Evolutionary conservation across 1,140 invertebrate genomes (phyloP).

Genomic region (Parapsyche elsis): DNA sequence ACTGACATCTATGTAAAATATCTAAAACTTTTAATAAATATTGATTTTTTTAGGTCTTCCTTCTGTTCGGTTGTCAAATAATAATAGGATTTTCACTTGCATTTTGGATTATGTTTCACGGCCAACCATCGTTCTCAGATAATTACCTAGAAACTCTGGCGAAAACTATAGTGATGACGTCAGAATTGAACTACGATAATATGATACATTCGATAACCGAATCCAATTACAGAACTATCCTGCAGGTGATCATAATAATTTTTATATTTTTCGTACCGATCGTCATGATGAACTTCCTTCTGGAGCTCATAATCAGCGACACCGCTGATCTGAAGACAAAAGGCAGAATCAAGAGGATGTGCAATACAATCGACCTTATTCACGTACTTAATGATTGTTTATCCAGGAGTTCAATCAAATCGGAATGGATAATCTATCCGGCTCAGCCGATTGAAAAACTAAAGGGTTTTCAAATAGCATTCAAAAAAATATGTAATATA

Average conservation of each 20-base stretch:
- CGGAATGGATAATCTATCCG: not conserved
- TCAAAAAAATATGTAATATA: not conserved
- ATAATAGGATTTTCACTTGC: slow-evolving; percentile 68
- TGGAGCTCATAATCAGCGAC: slow-evolving; percentile 75
- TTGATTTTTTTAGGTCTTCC: slow-evolving; percentile 62
- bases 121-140: slow-evolving; percentile 61
- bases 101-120: slow-evolving; percentile 68
- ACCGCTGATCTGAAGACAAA: slow-evolving; percentile 69
- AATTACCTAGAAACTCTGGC: slow-evolving; percentile 65
- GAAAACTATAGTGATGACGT: slow-evolving; percentile 70
- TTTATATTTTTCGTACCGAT: slow-evolving; percentile 73
- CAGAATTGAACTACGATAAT: slow-evolving; percentile 65
- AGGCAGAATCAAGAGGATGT: slow-evolving; percentile 65
- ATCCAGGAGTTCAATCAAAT: slow-evolving; percentile 12
- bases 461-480: not conserved
- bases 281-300: slow-evolving; percentile 73
- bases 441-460: not conserved
- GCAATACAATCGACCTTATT: slow-evolving; percentile 65
- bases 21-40: not conserved
- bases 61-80: slow-evolving; percentile 65
- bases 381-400: slow-evolving; percentile 62
- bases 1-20: not conserved
- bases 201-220: not conserved
- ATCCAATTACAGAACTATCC: slow-evolving; percentile 50
- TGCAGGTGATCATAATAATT: slow-evolving; percentile 69